Evolutionary conservation across 2,888 invertebrate genomes (phyloP), one percentile per base, ranked within the genome.

Genomic region (Azorinus chamasolen): DNA sequence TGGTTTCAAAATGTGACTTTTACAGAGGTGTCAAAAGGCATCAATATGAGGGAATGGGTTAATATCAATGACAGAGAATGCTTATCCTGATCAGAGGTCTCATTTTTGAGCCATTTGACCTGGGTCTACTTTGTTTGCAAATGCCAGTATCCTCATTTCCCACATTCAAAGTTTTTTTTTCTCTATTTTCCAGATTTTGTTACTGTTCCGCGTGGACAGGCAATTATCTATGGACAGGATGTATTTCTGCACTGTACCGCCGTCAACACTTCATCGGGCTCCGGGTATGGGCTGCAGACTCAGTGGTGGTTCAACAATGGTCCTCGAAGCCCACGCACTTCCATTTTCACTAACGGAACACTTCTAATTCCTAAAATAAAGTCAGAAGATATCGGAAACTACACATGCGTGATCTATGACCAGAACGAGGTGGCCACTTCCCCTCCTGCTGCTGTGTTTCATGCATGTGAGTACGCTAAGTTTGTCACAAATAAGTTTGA

Each of bases 281-380:
- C 54, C 6, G 70, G 80, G 32, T 62, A 66, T 22, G 73, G 76
- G 1, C 41, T 76, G 2, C 39, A 61, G 12, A 85, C 87, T 68
- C 54, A 46, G 0, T 91, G 91, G 91, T 71, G 73, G 18, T 85
- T 87, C 22, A 83, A 87, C 57, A 82, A 75, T 2, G 70, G 62
- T 5, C 57, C 73, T 0, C 43, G 84, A 10, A 69, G 77, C 18
- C 48, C 63, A 2, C 81, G 76, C 37, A 75, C 84, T 1, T 85
- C 86, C 10, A 59, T 87, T 10, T 89, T 89, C 64, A 70, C 79
- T 16, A 91, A 91, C 74, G 83, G 88, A 54, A 89, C 91, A 18
- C 83, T 91, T 37, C 84, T 87, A 54, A 78, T 91, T 14, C 88
- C 88, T 8, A 50, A 70, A 1, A 54, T 89, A 6, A 54, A 64